Evolutionary conservation across 2,888 invertebrate genomes (phyloP).

Genomic region (Dione juno): DNA sequence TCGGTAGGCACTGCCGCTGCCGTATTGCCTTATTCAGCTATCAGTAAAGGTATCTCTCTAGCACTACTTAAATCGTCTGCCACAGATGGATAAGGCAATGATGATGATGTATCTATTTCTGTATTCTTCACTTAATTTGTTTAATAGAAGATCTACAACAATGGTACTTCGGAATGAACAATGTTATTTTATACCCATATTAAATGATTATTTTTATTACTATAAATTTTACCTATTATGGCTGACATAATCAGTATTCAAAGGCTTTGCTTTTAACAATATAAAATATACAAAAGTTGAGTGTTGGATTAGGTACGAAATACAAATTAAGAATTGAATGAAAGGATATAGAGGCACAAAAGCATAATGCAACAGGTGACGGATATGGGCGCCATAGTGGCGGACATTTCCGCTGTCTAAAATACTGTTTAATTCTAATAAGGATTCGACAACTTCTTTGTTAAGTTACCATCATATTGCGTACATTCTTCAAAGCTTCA

Average conservation of each 20-base stretch:
- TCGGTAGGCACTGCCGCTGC: too few relatives aligned
- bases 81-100: too few relatives aligned
- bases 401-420: constrained; percentile 27
- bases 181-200: neutral
- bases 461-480: neutral
- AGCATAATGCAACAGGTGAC: constrained; percentile 30
- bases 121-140: too few relatives aligned
- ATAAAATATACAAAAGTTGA: constrained; percentile 1
- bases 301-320: neutral
- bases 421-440: constrained; percentile 10
- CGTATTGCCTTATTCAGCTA: too few relatives aligned
- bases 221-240: neutral
- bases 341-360: constrained; percentile 33
- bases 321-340: constrained; percentile 22
- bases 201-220: neutral
- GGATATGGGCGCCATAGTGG: constrained; percentile 26
- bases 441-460: neutral
- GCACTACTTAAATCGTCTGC: too few relatives aligned
- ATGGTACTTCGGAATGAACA: neutral
- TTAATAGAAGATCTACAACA: neutral
- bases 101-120: too few relatives aligned
- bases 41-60: too few relatives aligned
- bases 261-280: neutral
- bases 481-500: neutral
- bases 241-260: neutral